Evolutionary conservation across 2,888 invertebrate species (phyloP).

Genomic region (Agriopis marginaria): DNA sequence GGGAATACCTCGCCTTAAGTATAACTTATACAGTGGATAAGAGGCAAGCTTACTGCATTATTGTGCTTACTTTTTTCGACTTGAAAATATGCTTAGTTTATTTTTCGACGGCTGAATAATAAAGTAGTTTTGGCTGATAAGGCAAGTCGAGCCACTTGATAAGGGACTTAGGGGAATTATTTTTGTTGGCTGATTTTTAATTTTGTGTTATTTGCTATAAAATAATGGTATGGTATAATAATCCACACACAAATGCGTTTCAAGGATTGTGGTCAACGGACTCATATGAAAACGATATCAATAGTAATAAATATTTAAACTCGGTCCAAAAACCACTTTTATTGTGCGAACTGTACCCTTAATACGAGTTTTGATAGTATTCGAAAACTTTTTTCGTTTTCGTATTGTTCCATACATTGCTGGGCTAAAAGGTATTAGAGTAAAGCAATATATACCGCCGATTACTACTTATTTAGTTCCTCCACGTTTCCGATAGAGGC

Average conservation of each 20-base stretch:
- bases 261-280: background rate
- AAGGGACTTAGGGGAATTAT: constrained; percentile 29
- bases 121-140: constrained; percentile 46
- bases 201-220: constrained; percentile 9
- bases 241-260: background rate
- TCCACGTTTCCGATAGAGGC: no score
- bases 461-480: no score
- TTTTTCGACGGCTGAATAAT: constrained; percentile 52
- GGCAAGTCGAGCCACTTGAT: constrained; percentile 24
- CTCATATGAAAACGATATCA: no score
- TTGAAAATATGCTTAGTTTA: constrained; percentile 59
- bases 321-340: no score
- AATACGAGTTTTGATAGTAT: no score
- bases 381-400: no score
- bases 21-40: constrained; percentile 72
- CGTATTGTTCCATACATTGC: no score
- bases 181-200: constrained; percentile 17
- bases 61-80: constrained; percentile 65
- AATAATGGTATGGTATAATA: background rate
- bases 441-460: no score
- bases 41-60: constrained; percentile 69
- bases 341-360: no score
- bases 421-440: no score
- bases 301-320: no score
- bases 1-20: constrained; percentile 47